Conservation (phyloP, 2,888 invertebrate species). For the Odontothrips loti region DNA sequence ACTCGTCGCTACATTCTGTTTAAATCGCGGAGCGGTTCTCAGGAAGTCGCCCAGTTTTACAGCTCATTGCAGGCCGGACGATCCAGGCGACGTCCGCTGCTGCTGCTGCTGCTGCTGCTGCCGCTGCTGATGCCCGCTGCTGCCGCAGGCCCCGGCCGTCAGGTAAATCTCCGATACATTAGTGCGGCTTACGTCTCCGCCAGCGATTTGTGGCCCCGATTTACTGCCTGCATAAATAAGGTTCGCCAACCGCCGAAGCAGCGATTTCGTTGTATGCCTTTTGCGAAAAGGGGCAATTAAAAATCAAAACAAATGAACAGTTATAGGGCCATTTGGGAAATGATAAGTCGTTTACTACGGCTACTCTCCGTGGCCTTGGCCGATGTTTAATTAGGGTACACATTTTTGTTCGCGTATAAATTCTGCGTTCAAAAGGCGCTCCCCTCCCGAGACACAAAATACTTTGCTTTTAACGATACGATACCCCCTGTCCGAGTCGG, state of each 20-base stretch:
- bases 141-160: neutral
- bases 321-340: slow-evolving; percentile 14
- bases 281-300: neutral
- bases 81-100: too few species aligned
- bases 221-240: slow-evolving; percentile 14
- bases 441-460: too few species aligned
- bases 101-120: too few species aligned
- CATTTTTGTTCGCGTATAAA: neutral
- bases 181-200: neutral
- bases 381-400: neutral
- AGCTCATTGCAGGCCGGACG: too few species aligned
- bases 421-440: too few species aligned
- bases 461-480: too few species aligned
- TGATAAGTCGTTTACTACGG: neutral
- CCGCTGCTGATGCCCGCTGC: neutral
- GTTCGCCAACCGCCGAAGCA: neutral
- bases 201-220: slow-evolving; percentile 11
- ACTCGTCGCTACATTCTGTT: neutral
- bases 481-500: too few species aligned
- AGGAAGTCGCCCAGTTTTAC: too few species aligned
- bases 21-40: too few species aligned
- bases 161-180: slow-evolving; percentile 1
- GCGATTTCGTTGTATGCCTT: neutral
- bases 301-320: slow-evolving; percentile 25
- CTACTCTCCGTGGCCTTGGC: neutral